Conservation (phyloP, 2,888 invertebrate species). For the Salticus scenicus region DNA sequence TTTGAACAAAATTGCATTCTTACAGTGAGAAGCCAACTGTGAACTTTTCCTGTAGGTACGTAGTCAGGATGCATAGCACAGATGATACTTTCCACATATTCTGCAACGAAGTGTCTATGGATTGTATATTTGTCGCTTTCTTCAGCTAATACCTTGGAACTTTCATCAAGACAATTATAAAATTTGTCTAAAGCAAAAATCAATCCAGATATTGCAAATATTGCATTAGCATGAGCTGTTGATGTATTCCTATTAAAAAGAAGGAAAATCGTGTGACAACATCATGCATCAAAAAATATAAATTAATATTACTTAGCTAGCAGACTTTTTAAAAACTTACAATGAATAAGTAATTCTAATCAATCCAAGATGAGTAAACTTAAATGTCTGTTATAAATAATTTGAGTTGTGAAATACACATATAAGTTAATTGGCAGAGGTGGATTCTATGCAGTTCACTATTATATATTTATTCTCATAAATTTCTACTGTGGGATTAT, state of each 20-base stretch:
- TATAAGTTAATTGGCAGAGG: too few relatives aligned
- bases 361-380: too few relatives aligned
- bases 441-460: too few relatives aligned
- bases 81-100: slow-evolving; percentile 55
- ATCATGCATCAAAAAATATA: background rate
- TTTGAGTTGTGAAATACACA: too few relatives aligned
- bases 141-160: slow-evolving; percentile 30
- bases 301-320: too few relatives aligned
- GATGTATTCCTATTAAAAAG: slow-evolving; percentile 40
- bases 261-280: background rate
- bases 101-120: slow-evolving; percentile 33
- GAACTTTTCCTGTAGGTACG: slow-evolving; percentile 41
- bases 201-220: slow-evolving; percentile 58
- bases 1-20: slow-evolving; percentile 22
- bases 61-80: slow-evolving; percentile 52
- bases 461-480: too few relatives aligned
- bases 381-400: too few relatives aligned
- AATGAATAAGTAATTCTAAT: too few relatives aligned
- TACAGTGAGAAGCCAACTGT: slow-evolving; percentile 62
- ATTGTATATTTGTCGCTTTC: slow-evolving; percentile 26
- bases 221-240: slow-evolving; percentile 62
- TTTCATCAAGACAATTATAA: slow-evolving; percentile 41
- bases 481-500: too few relatives aligned
- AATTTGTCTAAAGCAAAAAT: slow-evolving; percentile 44
- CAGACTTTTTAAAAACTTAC: too few relatives aligned